phyloP scores from a whole-genome alignment of 2,888 invertebrate genomes.

The Tridacna gigas region DNA sequence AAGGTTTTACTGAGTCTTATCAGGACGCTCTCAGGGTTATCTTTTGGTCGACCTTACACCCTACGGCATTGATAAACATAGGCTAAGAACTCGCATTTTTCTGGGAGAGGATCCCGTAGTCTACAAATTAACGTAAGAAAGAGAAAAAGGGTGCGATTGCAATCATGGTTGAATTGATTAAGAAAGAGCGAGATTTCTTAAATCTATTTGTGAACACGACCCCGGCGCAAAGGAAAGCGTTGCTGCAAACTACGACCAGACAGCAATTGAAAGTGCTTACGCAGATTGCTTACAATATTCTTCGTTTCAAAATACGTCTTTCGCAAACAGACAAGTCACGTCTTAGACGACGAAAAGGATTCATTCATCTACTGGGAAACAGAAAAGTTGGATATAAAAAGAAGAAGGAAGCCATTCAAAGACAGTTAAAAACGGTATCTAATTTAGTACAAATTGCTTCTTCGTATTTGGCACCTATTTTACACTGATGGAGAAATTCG shows the following conservation, averaged over 20 bases:
- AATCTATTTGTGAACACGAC: conserved; percentile 28
- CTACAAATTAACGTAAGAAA: conserved; percentile 35
- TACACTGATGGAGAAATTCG: conserved; percentile 38
- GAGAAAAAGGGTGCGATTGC: neutral
- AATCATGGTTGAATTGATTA: conserved; percentile 45
- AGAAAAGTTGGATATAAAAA: neutral
- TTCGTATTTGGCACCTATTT: conserved; percentile 26
- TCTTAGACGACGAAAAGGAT: neutral
- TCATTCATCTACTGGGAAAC: neutral
- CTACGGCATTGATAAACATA: conserved; percentile 9
- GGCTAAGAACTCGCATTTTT: conserved; percentile 30
- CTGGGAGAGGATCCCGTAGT: conserved; percentile 29
- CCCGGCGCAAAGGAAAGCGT: conserved; percentile 36
- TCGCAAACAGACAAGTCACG: neutral
- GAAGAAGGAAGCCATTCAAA: too few relatives aligned
- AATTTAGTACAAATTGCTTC: conserved; percentile 27
- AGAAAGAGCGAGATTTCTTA: conserved; percentile 37
- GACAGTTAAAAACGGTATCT: too few relatives aligned
- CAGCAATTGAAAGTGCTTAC: neutral
- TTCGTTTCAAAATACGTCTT: neutral
- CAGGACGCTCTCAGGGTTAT: conserved; percentile 32
- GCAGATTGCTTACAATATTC: neutral
- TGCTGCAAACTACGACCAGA: conserved; percentile 21
- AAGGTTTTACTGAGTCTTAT: conserved; percentile 31
- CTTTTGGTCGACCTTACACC: conserved; percentile 32